phyloP scores from a whole-genome alignment of 2,113 vertebrate genomes.

The Tonatia bakeri region DNA sequence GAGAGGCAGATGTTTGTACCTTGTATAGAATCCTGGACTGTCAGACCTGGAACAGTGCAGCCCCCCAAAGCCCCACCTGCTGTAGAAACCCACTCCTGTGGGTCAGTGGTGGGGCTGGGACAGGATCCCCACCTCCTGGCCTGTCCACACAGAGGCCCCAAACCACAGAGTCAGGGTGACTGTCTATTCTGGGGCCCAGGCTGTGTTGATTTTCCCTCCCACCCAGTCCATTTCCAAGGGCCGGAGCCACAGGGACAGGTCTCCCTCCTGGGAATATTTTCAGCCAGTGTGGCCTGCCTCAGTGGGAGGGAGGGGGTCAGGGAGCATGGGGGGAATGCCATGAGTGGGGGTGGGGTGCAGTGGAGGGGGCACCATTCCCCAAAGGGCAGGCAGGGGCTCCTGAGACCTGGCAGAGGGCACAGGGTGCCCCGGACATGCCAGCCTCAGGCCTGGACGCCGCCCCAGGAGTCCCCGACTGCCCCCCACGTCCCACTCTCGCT shows the following conservation, averaged over 20 bases:
- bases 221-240: slow-evolving; percentile 12
- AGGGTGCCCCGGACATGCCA: accelerated
- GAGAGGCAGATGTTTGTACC: not conserved
- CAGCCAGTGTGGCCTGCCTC: not conserved
- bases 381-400: not conserved
- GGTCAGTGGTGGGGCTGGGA: not conserved
- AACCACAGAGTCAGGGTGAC: not conserved
- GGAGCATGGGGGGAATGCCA: not conserved
- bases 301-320: not conserved
- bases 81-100: not conserved
- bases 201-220: slow-evolving; percentile 50
- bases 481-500: not conserved
- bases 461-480: not conserved
- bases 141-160: not conserved
- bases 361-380: not conserved
- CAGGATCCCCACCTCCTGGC: not conserved
- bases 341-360: not conserved
- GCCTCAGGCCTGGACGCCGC: not conserved
- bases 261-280: slow-evolving; percentile 50
- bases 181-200: slow-evolving; percentile 36
- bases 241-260: not conserved
- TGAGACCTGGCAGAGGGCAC: not conserved
- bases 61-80: not conserved
- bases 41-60: not conserved
- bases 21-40: not conserved